Conservation (phyloP, 2,797 vertebrate species). For the Dermochelys coriacea region DNA sequence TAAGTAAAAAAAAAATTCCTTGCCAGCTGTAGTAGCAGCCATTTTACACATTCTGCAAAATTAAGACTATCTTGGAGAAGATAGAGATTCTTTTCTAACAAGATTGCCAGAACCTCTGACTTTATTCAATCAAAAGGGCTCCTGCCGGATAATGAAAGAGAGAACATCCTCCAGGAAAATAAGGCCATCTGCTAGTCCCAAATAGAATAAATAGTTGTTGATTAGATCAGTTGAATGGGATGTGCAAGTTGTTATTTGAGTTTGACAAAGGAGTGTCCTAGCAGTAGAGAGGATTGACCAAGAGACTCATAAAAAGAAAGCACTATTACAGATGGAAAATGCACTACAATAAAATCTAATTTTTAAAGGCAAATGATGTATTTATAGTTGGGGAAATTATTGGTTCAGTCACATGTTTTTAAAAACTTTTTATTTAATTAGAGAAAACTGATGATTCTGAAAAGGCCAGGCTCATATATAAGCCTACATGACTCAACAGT, state of each 20-base stretch:
- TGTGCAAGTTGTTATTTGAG: constrained; percentile 18
- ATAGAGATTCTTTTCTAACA: background rate
- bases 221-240: background rate
- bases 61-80: background rate
- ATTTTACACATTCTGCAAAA: constrained; percentile 33
- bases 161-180: constrained; percentile 19
- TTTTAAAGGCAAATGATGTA: background rate
- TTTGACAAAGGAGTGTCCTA: background rate
- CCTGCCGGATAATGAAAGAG: background rate
- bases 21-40: background rate
- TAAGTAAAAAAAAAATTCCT: constrained; percentile 4
- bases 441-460: background rate
- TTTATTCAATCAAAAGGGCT: constrained; percentile 8
- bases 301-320: background rate
- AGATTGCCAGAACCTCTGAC: background rate
- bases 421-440: background rate
- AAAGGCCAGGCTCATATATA: fast-evolving
- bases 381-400: background rate
- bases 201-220: constrained; percentile 19
- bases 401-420: background rate
- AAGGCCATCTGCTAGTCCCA: background rate
- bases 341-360: background rate
- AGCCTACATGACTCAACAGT: background rate
- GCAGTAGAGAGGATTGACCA: background rate
- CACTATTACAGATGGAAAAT: background rate